These are phyloP conservation scores for Drosophila kohkoa DNA, from an alignment of 1,140 invertebrate species.

Conservation along the genomic window DNA sequence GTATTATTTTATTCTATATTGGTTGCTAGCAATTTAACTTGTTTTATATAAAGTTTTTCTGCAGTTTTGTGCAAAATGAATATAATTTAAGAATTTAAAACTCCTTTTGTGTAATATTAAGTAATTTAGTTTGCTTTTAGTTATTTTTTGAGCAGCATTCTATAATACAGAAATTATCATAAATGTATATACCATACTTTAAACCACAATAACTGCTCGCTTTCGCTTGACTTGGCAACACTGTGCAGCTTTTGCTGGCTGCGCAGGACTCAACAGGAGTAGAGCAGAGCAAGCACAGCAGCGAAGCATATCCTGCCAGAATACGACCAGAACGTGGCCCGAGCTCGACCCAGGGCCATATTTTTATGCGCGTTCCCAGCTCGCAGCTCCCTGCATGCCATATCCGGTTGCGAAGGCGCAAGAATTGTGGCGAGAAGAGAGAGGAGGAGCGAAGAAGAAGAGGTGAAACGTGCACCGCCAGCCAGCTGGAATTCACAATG, in stretches of 20 bases:
- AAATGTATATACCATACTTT: no score
- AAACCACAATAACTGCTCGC: neutral
- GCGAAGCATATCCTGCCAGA: slow-evolving; percentile 64
- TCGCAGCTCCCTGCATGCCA: slow-evolving; percentile 52
- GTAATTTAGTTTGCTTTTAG: no score
- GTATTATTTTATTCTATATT: no score
- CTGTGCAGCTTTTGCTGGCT: slow-evolving; percentile 1
- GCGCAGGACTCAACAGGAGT: no score
- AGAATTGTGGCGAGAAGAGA: neutral
- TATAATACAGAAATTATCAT: no score
- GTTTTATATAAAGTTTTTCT: no score
- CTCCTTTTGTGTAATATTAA: no score
- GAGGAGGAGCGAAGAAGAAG: no score
- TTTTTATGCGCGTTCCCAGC: slow-evolving; percentile 56
- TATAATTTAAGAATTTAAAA: no score
- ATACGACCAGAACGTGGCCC: slow-evolving; percentile 8
- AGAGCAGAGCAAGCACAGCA: slow-evolving; percentile 37
- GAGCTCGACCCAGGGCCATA: slow-evolving; percentile 44
- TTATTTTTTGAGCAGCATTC: no score
- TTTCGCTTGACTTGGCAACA: slow-evolving; percentile 2
- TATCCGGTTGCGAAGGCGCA: slow-evolving; percentile 58
- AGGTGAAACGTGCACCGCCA: slow-evolving; percentile 17
- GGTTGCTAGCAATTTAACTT: no score
- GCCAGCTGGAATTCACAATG: slow-evolving; percentile 82
- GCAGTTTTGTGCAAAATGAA: no score